These are phyloP conservation scores for Esox masquinongy DNA, from an alignment of 2,797 vertebrate species.

Conservation along the genomic window DNA sequence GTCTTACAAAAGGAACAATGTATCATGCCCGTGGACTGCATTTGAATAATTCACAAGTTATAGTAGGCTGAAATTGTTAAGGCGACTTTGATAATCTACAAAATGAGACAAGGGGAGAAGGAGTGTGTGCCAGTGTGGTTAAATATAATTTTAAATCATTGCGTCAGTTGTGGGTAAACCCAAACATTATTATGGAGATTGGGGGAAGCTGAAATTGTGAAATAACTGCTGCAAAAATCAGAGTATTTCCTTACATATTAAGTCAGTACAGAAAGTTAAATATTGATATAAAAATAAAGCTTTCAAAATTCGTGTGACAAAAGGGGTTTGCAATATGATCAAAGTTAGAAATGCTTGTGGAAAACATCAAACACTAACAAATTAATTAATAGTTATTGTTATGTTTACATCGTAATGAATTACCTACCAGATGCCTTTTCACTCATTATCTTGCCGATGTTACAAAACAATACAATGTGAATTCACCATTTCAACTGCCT, in stretches of 20 bases:
- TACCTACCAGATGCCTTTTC: not conserved
- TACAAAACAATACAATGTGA: not conserved
- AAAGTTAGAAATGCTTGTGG: not conserved
- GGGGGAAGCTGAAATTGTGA: not conserved
- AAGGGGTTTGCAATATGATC: not conserved
- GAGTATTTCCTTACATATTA: not conserved
- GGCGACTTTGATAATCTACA: slow-evolving; percentile 39
- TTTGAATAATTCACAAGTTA: slow-evolving; percentile 54
- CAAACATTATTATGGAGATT: not conserved
- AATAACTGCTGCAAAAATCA: not conserved
- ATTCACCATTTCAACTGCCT: not conserved
- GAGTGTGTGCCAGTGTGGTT: not conserved
- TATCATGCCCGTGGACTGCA: slow-evolving; percentile 28
- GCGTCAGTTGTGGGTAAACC: not conserved
- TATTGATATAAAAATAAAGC: not conserved
- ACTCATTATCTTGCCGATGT: not conserved
- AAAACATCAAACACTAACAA: not conserved
- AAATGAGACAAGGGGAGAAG: not conserved
- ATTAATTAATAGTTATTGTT: not conserved
- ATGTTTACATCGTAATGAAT: not conserved
- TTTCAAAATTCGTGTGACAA: too few relatives aligned
- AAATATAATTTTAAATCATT: not conserved
- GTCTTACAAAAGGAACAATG: slow-evolving; percentile 18
- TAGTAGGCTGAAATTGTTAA: slow-evolving; percentile 37
- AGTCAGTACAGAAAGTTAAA: not conserved